phyloP scores from a whole-genome alignment of 1,140 invertebrate genomes.

The Copidosoma floridanum region DNA sequence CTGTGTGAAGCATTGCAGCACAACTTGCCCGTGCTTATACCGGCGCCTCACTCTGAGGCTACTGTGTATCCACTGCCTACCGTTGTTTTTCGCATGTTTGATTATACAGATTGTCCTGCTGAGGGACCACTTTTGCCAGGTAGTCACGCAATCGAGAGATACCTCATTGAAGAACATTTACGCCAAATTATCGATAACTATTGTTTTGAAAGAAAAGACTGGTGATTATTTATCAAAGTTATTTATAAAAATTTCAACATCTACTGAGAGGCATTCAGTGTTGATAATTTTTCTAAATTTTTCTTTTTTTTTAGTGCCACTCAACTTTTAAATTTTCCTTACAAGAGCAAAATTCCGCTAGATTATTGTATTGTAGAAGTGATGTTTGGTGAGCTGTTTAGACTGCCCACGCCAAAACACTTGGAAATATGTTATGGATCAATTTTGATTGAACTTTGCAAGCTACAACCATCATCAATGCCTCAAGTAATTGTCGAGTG shows the following conservation, averaged over 20 bases:
- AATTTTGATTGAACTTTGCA: constrained; percentile 95
- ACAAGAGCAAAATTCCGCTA: constrained; percentile 91
- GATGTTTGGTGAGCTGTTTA: constrained; percentile 92
- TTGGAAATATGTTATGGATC: constrained; percentile 94
- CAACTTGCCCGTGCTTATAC: constrained; percentile 83
- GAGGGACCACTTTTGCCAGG: constrained; percentile 81
- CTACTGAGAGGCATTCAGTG: background rate
- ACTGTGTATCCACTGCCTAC: constrained; percentile 87
- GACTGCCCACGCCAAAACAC: constrained; percentile 83
- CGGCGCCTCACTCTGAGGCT: constrained; percentile 88
- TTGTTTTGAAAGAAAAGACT: constrained; percentile 89
- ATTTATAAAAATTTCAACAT: constrained; percentile 15
- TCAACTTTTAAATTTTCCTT: constrained; percentile 87
- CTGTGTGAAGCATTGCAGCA: constrained; percentile 95
- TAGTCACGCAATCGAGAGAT: constrained; percentile 95
- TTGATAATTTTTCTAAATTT: constrained; percentile 2
- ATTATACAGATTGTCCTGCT: constrained; percentile 96
- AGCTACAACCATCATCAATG: constrained; percentile 93
- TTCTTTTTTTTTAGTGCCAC: constrained; percentile 66
- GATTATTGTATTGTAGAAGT: constrained; percentile 99
- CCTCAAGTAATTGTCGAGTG: constrained; percentile 79
- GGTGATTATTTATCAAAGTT: constrained; percentile 56
- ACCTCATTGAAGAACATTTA: constrained; percentile 96
- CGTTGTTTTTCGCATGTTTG: constrained; percentile 94
- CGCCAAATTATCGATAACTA: constrained; percentile 90